Evolutionary conservation across 2,888 invertebrate genomes (phyloP).

Genomic region (Tachina grossa): DNA sequence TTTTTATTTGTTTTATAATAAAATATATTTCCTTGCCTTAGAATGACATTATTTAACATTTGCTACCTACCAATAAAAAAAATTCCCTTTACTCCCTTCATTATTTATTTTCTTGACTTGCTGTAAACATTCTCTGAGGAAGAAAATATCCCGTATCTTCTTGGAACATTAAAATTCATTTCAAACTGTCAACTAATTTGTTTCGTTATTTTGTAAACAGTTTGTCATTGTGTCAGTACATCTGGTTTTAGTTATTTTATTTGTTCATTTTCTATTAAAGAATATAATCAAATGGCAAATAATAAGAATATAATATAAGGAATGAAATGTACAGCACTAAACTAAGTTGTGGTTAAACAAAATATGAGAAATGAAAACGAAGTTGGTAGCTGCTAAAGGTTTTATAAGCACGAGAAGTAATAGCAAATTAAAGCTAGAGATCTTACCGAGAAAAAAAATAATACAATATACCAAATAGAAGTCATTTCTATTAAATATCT

Average conservation of each 20-base stretch:
- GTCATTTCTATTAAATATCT: too few relatives aligned
- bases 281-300: slow-evolving; percentile 19
- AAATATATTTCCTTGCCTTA: neutral
- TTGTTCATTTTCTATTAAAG: neutral
- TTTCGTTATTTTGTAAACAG: slow-evolving; percentile 57
- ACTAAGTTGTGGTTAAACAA: neutral
- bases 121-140: neutral
- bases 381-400: neutral
- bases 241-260: neutral
- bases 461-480: too few relatives aligned
- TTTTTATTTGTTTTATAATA: neutral
- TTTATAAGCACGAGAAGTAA: too few relatives aligned
- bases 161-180: slow-evolving; percentile 26
- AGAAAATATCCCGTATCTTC: neutral
- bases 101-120: neutral
- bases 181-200: slow-evolving; percentile 62
- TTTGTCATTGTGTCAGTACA: slow-evolving; percentile 60
- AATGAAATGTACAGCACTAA: neutral
- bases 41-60: neutral
- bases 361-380: neutral
- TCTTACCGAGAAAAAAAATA: too few relatives aligned
- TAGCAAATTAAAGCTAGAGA: too few relatives aligned
- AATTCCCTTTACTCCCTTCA: neutral
- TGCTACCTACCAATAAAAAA: neutral
- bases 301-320: neutral